Evolutionary conservation across 2,113 vertebrate species (phyloP).

Genomic region (Hassar affinis): DNA sequence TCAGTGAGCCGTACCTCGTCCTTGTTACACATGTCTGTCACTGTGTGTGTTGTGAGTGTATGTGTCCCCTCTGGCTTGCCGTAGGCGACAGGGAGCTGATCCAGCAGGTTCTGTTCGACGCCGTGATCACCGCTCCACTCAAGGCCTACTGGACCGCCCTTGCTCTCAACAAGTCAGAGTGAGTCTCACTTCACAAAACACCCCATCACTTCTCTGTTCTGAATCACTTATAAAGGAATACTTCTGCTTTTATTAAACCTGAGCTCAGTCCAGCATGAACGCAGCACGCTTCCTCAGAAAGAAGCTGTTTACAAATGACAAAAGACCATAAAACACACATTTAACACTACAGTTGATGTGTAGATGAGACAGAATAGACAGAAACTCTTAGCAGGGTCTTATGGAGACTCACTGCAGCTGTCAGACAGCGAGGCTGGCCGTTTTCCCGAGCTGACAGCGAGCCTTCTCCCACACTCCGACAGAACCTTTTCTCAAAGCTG

Average conservation of each 20-base stretch:
- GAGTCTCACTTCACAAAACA: conserved; percentile 61
- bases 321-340: background rate
- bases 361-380: background rate
- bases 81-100: conserved; percentile 95
- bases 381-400: background rate
- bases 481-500: too few species aligned
- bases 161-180: conserved; percentile 97
- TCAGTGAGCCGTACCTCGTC: conserved; percentile 2
- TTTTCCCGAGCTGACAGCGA: too few species aligned
- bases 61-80: conserved; percentile 44
- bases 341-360: background rate
- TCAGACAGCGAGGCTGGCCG: too few species aligned
- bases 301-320: background rate
- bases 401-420: too few species aligned
- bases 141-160: conserved; percentile 96
- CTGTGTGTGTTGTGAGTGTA: conserved; percentile 12
- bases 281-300: background rate
- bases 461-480: too few species aligned
- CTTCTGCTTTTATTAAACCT: background rate
- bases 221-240: background rate
- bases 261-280: background rate
- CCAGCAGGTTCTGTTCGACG: conserved; percentile 95
- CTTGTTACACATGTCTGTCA: background rate
- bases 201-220: background rate
- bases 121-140: conserved; percentile 93